Conservation (phyloP, 2,797 vertebrate species). For the Phrynocephalus vlangalii region DNA sequence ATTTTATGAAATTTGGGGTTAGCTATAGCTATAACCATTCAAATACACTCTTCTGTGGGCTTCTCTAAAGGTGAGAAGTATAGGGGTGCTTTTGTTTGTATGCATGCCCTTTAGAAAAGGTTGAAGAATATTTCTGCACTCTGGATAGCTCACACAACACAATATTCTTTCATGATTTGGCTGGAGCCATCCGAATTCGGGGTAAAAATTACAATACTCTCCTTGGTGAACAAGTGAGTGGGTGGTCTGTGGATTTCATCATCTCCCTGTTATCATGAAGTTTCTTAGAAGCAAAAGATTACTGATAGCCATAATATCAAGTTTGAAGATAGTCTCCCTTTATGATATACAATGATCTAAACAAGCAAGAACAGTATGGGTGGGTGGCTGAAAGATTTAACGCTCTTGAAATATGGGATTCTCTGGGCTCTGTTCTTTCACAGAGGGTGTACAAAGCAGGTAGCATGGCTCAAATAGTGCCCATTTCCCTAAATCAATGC, state of each 20-base stretch:
- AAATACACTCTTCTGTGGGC: background rate
- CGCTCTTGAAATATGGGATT: too few species aligned
- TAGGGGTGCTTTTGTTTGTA: fast-evolving
- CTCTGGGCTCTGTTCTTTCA: constrained; percentile 32
- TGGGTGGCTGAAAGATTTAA: constrained; percentile 41
- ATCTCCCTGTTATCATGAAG: constrained; percentile 26
- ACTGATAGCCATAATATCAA: constrained; percentile 41
- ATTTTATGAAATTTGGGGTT: constrained; percentile 6
- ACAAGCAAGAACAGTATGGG: constrained; percentile 43
- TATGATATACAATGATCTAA: constrained; percentile 45
- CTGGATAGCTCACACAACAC: background rate
- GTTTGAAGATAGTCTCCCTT: constrained; percentile 47
- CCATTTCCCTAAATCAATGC: background rate
- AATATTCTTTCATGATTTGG: background rate
- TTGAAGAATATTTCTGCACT: background rate
- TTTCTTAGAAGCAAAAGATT: constrained; percentile 54
- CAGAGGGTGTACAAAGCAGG: background rate
- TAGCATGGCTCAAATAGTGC: background rate
- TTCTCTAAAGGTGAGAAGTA: background rate
- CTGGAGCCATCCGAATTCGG: background rate
- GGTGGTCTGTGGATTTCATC: too few species aligned
- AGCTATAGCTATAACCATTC: background rate
- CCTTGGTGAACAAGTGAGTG: too few species aligned
- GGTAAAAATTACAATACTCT: background rate
- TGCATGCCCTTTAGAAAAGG: fast-evolving